Conservation (phyloP, 2,113 vertebrate species). For the Rhagologus leucostigma region DNA sequence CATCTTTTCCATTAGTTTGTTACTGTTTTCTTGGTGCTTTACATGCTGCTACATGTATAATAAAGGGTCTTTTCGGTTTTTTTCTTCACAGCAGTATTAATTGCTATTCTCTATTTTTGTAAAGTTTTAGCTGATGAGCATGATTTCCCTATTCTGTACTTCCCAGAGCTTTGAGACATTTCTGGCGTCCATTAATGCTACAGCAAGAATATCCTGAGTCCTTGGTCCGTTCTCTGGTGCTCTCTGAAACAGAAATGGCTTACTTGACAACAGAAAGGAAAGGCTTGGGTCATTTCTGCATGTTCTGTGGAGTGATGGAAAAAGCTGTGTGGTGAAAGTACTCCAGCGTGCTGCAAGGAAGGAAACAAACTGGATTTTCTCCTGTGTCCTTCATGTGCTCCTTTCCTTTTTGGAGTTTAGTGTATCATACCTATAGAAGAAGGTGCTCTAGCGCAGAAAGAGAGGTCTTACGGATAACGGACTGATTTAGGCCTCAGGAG, state of each 20-base stretch:
- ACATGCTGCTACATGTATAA: neutral
- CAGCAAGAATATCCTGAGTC: constrained; percentile 25
- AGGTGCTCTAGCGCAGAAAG: neutral
- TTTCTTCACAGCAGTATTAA: neutral
- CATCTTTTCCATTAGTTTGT: constrained; percentile 20
- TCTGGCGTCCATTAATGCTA: constrained; percentile 50
- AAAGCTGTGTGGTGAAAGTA: neutral
- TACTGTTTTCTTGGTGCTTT: neutral
- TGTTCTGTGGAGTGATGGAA: neutral
- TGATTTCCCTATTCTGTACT: neutral
- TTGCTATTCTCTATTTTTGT: constrained; percentile 13
- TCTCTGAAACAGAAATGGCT: constrained; percentile 34
- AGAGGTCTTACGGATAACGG: neutral
- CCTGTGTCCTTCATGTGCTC: neutral
- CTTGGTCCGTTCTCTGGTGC: neutral
- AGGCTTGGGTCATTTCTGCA: neutral
- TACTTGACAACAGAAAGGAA: constrained; percentile 8
- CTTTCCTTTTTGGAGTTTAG: constrained; percentile 22
- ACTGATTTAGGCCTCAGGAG: neutral
- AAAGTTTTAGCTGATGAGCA: constrained; percentile 40
- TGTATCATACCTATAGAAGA: neutral
- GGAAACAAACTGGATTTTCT: neutral
- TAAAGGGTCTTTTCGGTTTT: neutral
- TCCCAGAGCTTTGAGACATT: constrained; percentile 23
- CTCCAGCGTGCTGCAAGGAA: neutral